Evolutionary conservation across 2,113 vertebrate species (phyloP), one percentile per base, ranked within the genome.

Genomic region (Pogonocichla stellata): DNA sequence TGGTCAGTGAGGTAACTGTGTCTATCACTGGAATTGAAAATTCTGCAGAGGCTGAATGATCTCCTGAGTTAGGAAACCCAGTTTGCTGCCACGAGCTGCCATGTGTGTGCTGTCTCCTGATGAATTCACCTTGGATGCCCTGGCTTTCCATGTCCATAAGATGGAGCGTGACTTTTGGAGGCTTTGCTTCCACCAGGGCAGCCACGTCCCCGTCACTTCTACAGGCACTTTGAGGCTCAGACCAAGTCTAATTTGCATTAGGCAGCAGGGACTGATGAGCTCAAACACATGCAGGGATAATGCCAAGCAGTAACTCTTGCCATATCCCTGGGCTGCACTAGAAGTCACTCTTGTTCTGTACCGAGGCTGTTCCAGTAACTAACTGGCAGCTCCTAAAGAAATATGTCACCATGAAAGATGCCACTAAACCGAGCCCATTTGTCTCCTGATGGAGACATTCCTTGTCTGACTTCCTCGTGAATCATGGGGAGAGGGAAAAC

Each of bases 311-410:
- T 13, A 80, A 69, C 15, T 28, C 36, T 61, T 75, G 62, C n/a
- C 58, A 43, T 69, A 25, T 80, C 47, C 66, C 58, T 77, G 80
- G 40, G 19, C 33, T 69, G 65, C 79, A 28, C 83, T 97, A 96
- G 87, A 88, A 97, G 92, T 95, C 88, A 89, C 66, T 80, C 73
- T 86, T 92, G 73, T 16, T 91, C 90, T 86, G 80, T 26, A 12
- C 26, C 33, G 69, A 72, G 78, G 56, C 20, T 73, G 5, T 84
- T 78, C 80, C 57, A 74, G 75, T 40, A 66, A 88, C 34, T 69
- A 53, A 50, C 40, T 92, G 88, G 51, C 78, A 85, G 48, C 25
- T 47, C 69, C 42, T 62, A 33, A 62, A 60, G 66, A 86, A 92
- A 86, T 72, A n/a, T 80, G 92, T 90, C 69, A 69, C 67, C 4